Evolutionary conservation across 2,113 vertebrate species (phyloP).

Genomic region (Chelonoidis abingdonii): DNA sequence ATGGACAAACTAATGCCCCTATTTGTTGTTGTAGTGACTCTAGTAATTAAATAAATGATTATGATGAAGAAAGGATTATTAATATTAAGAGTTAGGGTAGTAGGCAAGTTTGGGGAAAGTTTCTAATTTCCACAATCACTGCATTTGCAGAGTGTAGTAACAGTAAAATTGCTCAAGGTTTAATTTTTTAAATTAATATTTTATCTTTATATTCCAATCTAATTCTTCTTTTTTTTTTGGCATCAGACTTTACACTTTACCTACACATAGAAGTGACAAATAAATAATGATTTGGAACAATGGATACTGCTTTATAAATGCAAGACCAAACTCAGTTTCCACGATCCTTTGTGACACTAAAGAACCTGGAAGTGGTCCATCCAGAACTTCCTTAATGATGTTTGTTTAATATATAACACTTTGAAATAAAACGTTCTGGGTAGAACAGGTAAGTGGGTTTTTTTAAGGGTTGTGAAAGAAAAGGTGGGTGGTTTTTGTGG

Average conservation of each 20-base stretch:
- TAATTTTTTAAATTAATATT: slow-evolving; percentile 40
- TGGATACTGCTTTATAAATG: slow-evolving; percentile 4
- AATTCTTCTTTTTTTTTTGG: background rate
- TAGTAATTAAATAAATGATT: slow-evolving; percentile 30
- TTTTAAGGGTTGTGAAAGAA: slow-evolving; percentile 38
- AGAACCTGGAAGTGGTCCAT: slow-evolving; percentile 49
- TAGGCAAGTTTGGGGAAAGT: slow-evolving; percentile 13
- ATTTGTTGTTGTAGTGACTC: background rate
- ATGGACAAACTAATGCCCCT: background rate
- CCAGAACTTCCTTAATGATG: slow-evolving; percentile 36
- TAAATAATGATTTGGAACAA: slow-evolving; percentile 25
- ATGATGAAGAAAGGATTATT: slow-evolving; percentile 28
- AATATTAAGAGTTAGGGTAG: slow-evolving; percentile 23
- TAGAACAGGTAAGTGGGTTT: background rate
- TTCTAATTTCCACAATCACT: slow-evolving; percentile 12
- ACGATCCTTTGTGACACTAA: slow-evolving; percentile 23
- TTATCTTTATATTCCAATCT: slow-evolving; percentile 47
- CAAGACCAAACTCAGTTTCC: slow-evolving; percentile 14
- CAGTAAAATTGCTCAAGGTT: slow-evolving; percentile 43
- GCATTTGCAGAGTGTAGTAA: slow-evolving; percentile 31
- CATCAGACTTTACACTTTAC: slow-evolving; percentile 28
- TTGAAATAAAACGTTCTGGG: slow-evolving; percentile 27
- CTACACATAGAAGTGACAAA: background rate
- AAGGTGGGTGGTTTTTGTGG: background rate
- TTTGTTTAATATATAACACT: slow-evolving; percentile 55